Percentiles rank a stretch among this genome's conserved stretches.
phyloP scores from a whole-genome alignment of 1,140 invertebrate species.

The Bombus affinis region DNA sequence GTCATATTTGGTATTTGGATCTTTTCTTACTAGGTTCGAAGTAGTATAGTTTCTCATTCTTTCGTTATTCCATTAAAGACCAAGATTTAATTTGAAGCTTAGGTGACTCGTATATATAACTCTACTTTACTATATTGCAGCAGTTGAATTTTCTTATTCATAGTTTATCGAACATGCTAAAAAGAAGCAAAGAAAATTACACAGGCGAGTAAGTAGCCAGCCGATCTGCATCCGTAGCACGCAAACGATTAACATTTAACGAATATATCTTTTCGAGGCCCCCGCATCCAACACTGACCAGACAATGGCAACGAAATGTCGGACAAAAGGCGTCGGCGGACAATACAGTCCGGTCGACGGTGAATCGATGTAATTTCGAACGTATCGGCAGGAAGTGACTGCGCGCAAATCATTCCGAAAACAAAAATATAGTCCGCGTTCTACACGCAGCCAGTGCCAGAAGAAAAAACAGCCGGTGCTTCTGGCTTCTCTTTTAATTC shows the following conservation, averaged over 20 bases:
- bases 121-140: no score
- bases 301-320: constrained; percentile 28
- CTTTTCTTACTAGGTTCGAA: no score
- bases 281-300: neutral
- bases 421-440: constrained; percentile 72
- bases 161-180: neutral
- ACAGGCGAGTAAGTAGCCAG: neutral
- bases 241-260: constrained; percentile 19
- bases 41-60: neutral
- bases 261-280: neutral
- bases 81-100: no score
- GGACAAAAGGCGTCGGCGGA: constrained; percentile 33
- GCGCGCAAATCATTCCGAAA: constrained; percentile 71
- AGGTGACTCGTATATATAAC: no score
- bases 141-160: neutral
- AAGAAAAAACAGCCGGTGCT: constrained; percentile 59
- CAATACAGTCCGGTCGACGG: constrained; percentile 21
- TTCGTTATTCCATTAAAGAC: no score
- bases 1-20: no score
- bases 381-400: constrained; percentile 72
- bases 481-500: constrained; percentile 76
- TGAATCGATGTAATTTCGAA: constrained; percentile 53
- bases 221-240: neutral
- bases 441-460: constrained; percentile 10
- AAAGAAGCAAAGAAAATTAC: no score